Evolutionary conservation across 2,888 invertebrate species (phyloP).

Genomic region (Andrena fulva): DNA sequence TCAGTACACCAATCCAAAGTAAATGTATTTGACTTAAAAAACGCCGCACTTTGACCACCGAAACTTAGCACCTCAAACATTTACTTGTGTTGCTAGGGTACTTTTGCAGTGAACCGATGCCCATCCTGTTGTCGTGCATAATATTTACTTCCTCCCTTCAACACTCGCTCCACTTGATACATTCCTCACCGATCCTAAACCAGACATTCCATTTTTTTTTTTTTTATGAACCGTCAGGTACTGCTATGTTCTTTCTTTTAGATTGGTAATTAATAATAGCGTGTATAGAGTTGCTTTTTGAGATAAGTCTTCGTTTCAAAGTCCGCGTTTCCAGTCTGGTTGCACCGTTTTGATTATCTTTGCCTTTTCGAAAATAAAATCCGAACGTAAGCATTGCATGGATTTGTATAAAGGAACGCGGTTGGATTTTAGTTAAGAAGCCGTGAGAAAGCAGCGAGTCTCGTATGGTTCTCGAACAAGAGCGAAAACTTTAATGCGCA

Average conservation of each 20-base stretch:
- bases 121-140: background rate
- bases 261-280: slow-evolving; percentile 25
- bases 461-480: slow-evolving; percentile 1
- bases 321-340: background rate
- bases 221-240: slow-evolving; percentile 38
- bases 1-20: too few relatives aligned
- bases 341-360: background rate
- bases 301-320: slow-evolving; percentile 24
- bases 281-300: background rate
- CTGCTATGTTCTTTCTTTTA: slow-evolving; percentile 44
- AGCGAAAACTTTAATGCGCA: slow-evolving; percentile 3
- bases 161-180: background rate
- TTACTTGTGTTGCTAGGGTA: too few relatives aligned
- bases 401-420: background rate
- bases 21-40: too few relatives aligned
- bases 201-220: slow-evolving; percentile 60
- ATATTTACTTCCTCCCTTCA: background rate
- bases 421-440: background rate
- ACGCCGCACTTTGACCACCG: too few relatives aligned
- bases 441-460: background rate
- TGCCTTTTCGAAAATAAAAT: background rate
- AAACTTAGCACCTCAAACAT: too few relatives aligned
- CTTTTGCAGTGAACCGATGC: too few relatives aligned
- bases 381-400: background rate
- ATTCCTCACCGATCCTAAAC: slow-evolving; percentile 43